These are phyloP conservation scores for Eulemur albifrons DNA, from an alignment of 2,797 vertebrate species.

Conservation along the genomic window DNA sequence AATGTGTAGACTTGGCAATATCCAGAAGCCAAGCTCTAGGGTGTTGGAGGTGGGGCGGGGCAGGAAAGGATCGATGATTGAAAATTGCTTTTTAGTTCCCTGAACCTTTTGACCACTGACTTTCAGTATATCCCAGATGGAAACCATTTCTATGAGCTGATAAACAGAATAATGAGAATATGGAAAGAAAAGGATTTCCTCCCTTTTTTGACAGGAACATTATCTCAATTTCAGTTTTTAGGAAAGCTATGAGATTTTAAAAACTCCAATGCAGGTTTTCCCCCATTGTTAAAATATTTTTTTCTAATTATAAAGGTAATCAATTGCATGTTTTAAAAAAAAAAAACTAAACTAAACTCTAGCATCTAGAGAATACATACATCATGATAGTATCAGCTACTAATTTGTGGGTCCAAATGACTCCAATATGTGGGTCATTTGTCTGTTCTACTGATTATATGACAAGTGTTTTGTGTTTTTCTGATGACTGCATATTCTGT, in stretches of 20 bases:
- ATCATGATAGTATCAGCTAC: not conserved
- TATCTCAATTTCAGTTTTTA: constrained; percentile 18
- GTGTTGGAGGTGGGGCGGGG: not conserved
- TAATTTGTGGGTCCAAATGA: not conserved
- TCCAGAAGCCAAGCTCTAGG: not conserved
- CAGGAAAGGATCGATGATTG: constrained; percentile 5
- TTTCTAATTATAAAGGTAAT: constrained; percentile 39
- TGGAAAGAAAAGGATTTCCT: not conserved
- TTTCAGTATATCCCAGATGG: not conserved
- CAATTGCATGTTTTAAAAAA: not conserved
- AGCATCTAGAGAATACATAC: not conserved
- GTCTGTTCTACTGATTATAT: not conserved
- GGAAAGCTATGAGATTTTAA: not conserved
- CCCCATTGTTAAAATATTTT: constrained; percentile 9
- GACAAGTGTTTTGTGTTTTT: constrained; percentile 18
- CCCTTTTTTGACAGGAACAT: not conserved
- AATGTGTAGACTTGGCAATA: not conserved
- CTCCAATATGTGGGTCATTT: not conserved
- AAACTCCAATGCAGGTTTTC: not conserved
- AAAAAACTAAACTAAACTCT: not conserved
- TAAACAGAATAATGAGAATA: constrained; percentile 30
- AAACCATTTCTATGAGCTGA: constrained; percentile 2
- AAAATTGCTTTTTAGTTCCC: not conserved
- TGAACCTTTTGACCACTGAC: not conserved
- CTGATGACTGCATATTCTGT: not conserved